A percentile compares a stretch with the other conserved stretches of the same genome.
Evolutionary conservation across 1,140 invertebrate genomes (phyloP).

Genomic region (Cherax destructor): DNA sequence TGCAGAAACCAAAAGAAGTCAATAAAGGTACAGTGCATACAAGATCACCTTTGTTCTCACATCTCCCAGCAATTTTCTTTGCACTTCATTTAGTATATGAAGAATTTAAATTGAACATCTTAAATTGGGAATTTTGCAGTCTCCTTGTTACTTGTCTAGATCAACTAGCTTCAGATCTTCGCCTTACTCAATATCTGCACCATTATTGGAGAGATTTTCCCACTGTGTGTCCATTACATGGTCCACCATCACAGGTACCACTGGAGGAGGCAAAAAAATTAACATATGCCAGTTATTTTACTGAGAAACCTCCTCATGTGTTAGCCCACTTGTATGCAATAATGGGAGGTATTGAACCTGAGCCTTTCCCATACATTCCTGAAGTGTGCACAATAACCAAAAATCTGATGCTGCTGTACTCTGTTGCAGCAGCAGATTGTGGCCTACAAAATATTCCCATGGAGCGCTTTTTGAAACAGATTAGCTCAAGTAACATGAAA

Average conservation of each 20-base stretch:
- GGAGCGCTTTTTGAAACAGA: slow-evolving; percentile 50
- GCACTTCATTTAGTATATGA: slow-evolving; percentile 93
- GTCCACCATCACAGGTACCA: slow-evolving; percentile 72
- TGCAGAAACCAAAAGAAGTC: slow-evolving; percentile 73
- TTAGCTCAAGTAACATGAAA: slow-evolving; percentile 44
- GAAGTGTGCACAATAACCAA: slow-evolving; percentile 62
- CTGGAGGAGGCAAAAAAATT: slow-evolving; percentile 73
- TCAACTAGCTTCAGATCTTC: slow-evolving; percentile 87
- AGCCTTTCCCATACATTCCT: slow-evolving; percentile 69
- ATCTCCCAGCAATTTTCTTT: slow-evolving; percentile 85
- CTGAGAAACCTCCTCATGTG: slow-evolving; percentile 69
- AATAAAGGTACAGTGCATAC: slow-evolving; percentile 79
- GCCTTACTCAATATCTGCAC: slow-evolving; percentile 83
- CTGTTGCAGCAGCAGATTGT: slow-evolving; percentile 61
- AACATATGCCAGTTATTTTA: slow-evolving; percentile 70
- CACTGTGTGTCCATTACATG: slow-evolving; percentile 77
- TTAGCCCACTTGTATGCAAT: slow-evolving; percentile 60
- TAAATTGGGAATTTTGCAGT: slow-evolving; percentile 82
- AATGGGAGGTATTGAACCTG: slow-evolving; percentile 50
- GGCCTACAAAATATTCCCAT: slow-evolving; percentile 41
- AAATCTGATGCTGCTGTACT: slow-evolving; percentile 65
- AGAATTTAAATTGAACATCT: slow-evolving; percentile 88
- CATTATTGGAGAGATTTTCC: slow-evolving; percentile 94
- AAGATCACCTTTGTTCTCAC: slow-evolving; percentile 83
- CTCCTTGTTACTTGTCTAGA: slow-evolving; percentile 84